Evolutionary conservation across 2,113 vertebrate genomes (phyloP), one percentile per base, ranked within the genome.

Genomic region (Takifugu flavidus): DNA sequence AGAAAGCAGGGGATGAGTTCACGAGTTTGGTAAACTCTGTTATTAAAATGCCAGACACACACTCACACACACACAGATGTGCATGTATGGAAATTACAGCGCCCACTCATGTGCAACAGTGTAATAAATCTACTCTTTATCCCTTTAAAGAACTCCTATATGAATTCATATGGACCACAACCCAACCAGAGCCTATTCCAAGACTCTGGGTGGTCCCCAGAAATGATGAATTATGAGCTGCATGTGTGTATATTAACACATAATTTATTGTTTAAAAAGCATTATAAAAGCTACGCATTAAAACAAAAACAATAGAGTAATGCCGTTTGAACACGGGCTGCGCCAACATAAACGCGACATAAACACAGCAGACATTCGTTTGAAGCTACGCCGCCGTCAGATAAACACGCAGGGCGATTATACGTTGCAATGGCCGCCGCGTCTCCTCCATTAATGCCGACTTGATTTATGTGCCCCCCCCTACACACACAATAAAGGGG

Each of bases 121-220:
- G 53, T 51, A 64, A 61, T 62, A 77, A 14, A 14, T 70, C 54
- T 31, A 43, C 65, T 54, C 7, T 60, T 63, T 31, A 65, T 26
- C 59, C 25, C 13, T 46, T 13, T 14, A 15, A 46, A 55, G 51
- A 59, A 54, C 49, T 77, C 71, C 70, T 29, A n/a, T 47, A 47
- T 47, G 5, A 5, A 47, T 64, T 67, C n/a, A 56, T 70, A 45
- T 39, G 59, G 77, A 56, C 49, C 49, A 39, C 34, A 68, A 10
- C 65, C 59, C 57, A 72, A 68, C 85, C 57, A 62, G 27, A 60
- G 34, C 52, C 51, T n/a, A 2, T 49, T 70, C 5, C 47, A 79
- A 59, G 75, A 74, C 51, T 25, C 43, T 75, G 79, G 80, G 83
- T 88, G 85, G 85, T 83, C 87, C 59, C 47, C 25, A 58, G 63